Evolutionary conservation across 1,140 invertebrate species (phyloP), one percentile per base, ranked within the genome.

Genomic region (Cydia strobilella): DNA sequence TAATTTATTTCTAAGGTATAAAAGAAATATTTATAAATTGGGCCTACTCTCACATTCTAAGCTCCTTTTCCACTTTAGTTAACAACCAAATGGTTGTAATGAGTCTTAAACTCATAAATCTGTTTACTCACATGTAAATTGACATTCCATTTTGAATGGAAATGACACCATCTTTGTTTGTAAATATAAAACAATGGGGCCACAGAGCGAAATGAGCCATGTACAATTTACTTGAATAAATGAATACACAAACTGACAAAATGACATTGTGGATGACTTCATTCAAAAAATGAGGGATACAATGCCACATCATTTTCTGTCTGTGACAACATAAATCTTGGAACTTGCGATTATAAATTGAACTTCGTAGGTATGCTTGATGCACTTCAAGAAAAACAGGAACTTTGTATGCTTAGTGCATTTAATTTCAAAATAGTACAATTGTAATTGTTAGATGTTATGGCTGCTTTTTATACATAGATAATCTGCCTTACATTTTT

Each of bases 121-220:
- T 18, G 27, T 69, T 69, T 35, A 69, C 27, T 10, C 65, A 69
- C 65, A 69, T 69, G 31, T 69, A 69, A 69, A 69, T 69, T 42
- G n/a, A 31, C 31, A 39, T 35, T 42, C n/a, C 31, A 69, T 69
- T 69, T 39, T 69, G 65, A 42, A 69, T 69, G 65, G 27, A 69
- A 69, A 69, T 69, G 65, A 42, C 65, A 69, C n/a, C n/a, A 69
- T 69, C 65, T 69, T 69, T 69, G 65, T 69, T 69, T 69, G 65
- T 69, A 69, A 69, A 69, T 69, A 69, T 15, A 69, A 69, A 10
- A 69, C 65, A 35, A 66, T 66, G 63, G 27, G 65, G 10, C 27
- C n/a, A 42, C 65, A 35, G 31, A 18, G 31, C 65, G 42, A 69
- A 69, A 69, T 69, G 65, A 27, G 65, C 65, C 65, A 69, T 12